Evolutionary conservation across 92 coral and sea anemone genomes (phyloP).

Genomic region (Palythoa caribaeorum): DNA sequence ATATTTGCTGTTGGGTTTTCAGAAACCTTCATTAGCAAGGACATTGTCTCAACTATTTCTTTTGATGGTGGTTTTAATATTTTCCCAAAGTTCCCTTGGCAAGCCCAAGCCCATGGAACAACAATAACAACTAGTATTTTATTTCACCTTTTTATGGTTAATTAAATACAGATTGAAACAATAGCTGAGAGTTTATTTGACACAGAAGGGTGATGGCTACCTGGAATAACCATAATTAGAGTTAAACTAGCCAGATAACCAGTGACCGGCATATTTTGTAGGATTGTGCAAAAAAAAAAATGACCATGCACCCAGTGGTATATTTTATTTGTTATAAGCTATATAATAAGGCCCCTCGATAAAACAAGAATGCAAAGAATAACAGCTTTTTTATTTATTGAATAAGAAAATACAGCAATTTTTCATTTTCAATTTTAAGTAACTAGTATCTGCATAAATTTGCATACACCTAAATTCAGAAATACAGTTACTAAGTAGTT

Average conservation of each 20-base stretch:
- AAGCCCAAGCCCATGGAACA: too few species aligned
- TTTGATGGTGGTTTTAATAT: background rate
- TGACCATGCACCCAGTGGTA: background rate
- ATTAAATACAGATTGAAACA: too few species aligned
- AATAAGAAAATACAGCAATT: background rate
- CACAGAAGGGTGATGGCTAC: too few species aligned
- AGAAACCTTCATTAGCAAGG: conserved; percentile 4
- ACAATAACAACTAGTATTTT: background rate
- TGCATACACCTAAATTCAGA: background rate
- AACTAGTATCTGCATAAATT: background rate
- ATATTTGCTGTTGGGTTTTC: background rate
- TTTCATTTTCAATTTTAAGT: background rate
- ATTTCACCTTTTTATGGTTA: background rate
- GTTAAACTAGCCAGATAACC: background rate
- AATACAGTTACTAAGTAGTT: background rate
- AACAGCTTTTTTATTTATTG: conserved; percentile 9
- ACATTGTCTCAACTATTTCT: background rate
- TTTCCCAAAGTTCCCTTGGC: background rate
- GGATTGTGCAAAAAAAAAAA: too few species aligned
- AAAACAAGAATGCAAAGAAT: background rate
- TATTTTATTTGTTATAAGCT: background rate
- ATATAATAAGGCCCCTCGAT: background rate
- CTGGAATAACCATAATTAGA: background rate
- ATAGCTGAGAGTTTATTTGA: too few species aligned
- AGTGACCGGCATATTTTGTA: too few species aligned